phyloP scores from a whole-genome alignment of 2,113 vertebrate genomes.

The Orycteropus afer region DNA sequence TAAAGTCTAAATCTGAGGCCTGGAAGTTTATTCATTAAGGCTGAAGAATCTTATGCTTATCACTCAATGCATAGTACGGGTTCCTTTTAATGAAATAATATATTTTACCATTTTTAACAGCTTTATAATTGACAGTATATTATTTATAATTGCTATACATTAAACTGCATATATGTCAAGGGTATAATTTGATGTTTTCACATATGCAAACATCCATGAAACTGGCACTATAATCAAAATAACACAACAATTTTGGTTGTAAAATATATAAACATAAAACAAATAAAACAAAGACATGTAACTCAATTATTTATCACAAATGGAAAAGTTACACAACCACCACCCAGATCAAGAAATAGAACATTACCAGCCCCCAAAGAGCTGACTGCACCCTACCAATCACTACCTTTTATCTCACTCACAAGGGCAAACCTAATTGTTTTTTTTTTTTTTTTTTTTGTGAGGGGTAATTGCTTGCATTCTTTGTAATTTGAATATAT shows the following conservation, averaged over 20 bases:
- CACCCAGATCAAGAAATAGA: neutral
- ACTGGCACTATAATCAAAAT: neutral
- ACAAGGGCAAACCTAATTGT: neutral
- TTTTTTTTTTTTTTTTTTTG: neutral
- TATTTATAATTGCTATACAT: neutral
- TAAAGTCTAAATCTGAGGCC: conserved; percentile 47
- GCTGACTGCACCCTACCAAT: accelerated
- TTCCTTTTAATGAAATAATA: conserved; percentile 20
- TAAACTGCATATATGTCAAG: neutral
- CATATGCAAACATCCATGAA: neutral
- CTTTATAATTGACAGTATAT: neutral
- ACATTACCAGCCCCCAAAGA: neutral
- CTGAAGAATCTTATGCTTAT: conserved; percentile 6
- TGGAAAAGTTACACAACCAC: neutral
- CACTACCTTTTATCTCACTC: neutral
- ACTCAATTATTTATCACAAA: neutral
- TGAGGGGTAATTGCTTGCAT: neutral
- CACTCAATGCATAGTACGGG: neutral
- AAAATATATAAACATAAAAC: neutral
- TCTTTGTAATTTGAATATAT: neutral
- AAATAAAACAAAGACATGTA: neutral
- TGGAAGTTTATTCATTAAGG: conserved; percentile 36
- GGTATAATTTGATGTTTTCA: neutral
- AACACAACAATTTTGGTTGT: neutral
- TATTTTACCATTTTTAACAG: neutral